Evolutionary conservation across 1,140 invertebrate genomes (phyloP), one percentile per base, ranked within the genome.

Genomic region (Sinonovacula constricta): DNA sequence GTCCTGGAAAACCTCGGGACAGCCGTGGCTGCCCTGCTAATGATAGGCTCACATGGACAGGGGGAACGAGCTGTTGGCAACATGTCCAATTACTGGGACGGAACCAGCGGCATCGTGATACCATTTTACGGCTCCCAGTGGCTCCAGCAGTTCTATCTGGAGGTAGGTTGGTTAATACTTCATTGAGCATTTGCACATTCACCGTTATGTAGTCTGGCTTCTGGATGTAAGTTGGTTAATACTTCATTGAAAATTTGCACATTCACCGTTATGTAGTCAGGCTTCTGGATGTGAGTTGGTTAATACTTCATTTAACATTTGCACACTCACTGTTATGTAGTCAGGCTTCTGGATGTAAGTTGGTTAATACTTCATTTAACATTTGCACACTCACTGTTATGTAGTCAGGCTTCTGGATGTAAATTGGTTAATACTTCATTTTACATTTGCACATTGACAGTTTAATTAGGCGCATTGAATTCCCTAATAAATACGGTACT

Each of bases 61-160:
- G 72, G 72, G 18, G 72, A 76, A 26, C 66, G 22, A 1, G 72
- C 62, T n/a, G 62, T 67, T 18, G 72, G 72, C 2, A 76, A 76
- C 49, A 76, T 76, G 72, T 33, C 51, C n/a, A 65, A 26, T n/a
- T 63, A 54, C 51, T 76, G 72, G 72, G 51, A 51, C 54, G 72
- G 72, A 0, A 51, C 26, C 2, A 34, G 14, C 7, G 72, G 72
- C 14, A 59, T 76, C 10, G 67, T 57, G 28, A 76, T 76, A 33
- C 72, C 72, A 22, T 76, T 39, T 36, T 76, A 76, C 49, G 72
- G 72, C n/a, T 67, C 72, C 5, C 72, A 76, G 33, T 34, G 31
- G 1, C 30, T 76, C 7, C 18, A n/a, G 14, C 45, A 66, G 22
- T 45, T 76, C 26, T 76, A 76, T 28, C 33, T 76, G 28, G 62